Evolutionary conservation across 2,888 invertebrate species (phyloP), one percentile per base, ranked within the genome.

Genomic region (Perdita meconis): DNA sequence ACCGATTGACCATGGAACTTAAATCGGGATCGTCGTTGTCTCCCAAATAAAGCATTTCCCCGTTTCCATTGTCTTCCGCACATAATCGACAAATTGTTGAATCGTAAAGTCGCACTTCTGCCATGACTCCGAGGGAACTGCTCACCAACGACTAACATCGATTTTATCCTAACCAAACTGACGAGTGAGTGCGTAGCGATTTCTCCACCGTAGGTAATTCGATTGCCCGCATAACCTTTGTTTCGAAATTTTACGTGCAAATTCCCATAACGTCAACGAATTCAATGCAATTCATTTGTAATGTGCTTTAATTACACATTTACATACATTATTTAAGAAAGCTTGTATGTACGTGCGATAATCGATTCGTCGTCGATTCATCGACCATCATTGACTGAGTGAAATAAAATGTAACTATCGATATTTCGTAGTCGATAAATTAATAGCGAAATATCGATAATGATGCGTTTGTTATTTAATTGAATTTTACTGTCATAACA

Each of bases 81-180:
- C 96, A 96, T 92, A 96, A 94, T 93, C 96, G 94, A 93, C 96
- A 96, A 93, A 95, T 94, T 81, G 94, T 94, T 84, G 95, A 95
- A 93, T 96, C 94, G 90, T 94, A 95, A 86, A 96, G 94, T 90
- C 89, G 87, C 80, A 91, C 91, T 85, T 92, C 92, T 88, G 86
- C 87, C 90, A 90, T 91, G 81, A 77, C 73, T 40, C 24, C 55
- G 61, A 55, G 22, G 30, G 56, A 57, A 63, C 65, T 78, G 57
- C 36, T 44, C 63, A 19, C 63, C 53, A 68, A 68, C 76, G 65
- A 74, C 75, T 66, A 64, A 50, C 70, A 78, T 78, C 78, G 78
- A 78, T 78, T 65, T 74, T 76, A 57, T 70, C 70, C 66, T 78
- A 78, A 70, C 78, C 78, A 78, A 78, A 69, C 57, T 34, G 59